Percentiles rank a stretch among this genome's conserved stretches.
Evolutionary conservation across 1,140 invertebrate species (phyloP).

Genomic region (Periplaneta americana): DNA sequence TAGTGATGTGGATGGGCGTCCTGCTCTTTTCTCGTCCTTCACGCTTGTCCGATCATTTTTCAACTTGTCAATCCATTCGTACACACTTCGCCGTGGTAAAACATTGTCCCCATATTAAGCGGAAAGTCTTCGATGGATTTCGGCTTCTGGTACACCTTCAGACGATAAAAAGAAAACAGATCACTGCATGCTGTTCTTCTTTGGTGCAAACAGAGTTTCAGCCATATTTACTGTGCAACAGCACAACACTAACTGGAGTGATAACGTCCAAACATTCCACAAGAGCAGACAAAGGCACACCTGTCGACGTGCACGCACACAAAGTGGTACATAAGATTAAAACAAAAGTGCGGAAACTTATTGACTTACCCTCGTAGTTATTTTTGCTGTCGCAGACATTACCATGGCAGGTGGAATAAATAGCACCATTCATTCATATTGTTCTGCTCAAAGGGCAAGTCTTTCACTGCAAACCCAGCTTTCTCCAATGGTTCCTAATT

Average conservation of each 20-base stretch:
- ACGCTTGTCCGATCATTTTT: neutral
- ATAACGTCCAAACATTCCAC: neutral
- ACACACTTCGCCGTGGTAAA: neutral
- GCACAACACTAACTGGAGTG: neutral
- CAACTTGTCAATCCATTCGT: neutral
- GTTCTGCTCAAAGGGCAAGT: too few species aligned
- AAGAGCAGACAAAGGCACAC: neutral
- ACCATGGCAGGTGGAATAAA: too few species aligned
- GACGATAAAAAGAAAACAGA: neutral
- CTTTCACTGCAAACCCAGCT: too few species aligned
- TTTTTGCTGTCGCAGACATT: too few species aligned
- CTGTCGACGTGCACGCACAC: too few species aligned
- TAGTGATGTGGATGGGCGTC: neutral
- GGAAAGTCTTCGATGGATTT: neutral
- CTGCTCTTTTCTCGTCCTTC: neutral
- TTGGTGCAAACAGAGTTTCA: neutral
- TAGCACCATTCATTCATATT: too few species aligned
- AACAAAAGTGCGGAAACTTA: too few species aligned
- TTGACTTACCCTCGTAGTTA: too few species aligned
- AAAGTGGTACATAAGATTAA: too few species aligned
- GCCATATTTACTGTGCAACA: neutral
- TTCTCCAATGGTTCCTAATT: too few species aligned
- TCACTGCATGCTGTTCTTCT: neutral
- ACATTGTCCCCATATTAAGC: conserved; percentile 5
- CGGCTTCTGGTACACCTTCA: neutral